Evolutionary conservation across 2,113 vertebrate genomes (phyloP), one percentile per base, ranked within the genome.

Genomic region (Labeo rohita): DNA sequence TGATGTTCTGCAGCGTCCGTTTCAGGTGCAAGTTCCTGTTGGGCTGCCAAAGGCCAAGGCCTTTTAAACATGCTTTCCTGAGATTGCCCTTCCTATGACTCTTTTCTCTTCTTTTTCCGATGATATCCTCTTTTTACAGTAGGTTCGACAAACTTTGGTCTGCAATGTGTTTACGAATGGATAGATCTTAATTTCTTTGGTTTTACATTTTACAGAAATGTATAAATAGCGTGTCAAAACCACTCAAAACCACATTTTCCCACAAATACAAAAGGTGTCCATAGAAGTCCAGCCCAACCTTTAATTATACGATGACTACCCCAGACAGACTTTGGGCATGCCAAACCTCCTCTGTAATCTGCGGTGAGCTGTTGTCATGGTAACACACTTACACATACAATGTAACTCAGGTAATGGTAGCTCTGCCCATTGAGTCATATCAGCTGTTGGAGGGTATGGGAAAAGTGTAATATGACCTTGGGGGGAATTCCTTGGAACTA

Each of bases 271-370:
- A 89, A 89, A 87, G 88, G 45, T 81, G 49, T 80, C 78, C 80
- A 52, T n/a, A 85, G 74, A 80, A 23, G 52, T 85, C 85, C 84
- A 92, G 88, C 93, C 84, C 87, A 93, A 89, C 93, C 93, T 91
- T 92, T 93, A 93, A 92, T 93, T 92, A 9, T 91, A 90, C 13
- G 86, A 87, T 85, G 90, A 73, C 90, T 94, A 93, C 94, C 92
- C 93, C 91, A 93, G 91, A 91, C 12, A 90, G 86, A 91, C 87
- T 87, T 86, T 87, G 91, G 93, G 93, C 91, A 94, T 92, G 93
- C 86, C 93, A 68, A 87, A 70, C 86, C 90, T 34, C 91, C 93
- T 94, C 93, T 95, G 93, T 93, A 95, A 95, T 95, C 93, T 94
- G 93, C 77, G 94, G 94, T 91, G 90, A 72, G 84, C 82, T 21